Conservation (phyloP, 2,888 invertebrate species). For the Trimorus sp. region DNA sequence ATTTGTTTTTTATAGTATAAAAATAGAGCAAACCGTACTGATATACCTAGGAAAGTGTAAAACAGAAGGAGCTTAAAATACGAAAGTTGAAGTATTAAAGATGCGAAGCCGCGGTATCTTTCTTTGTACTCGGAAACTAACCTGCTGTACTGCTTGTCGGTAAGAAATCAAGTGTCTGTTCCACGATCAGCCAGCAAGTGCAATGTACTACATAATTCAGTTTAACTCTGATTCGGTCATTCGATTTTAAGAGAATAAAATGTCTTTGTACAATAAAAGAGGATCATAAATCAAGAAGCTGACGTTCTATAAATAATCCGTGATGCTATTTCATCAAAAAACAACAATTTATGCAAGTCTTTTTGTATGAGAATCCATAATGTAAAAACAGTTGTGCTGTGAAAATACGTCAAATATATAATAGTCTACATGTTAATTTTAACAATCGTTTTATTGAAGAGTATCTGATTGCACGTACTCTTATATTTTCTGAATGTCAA, state of each 20-base stretch:
- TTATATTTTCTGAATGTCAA: no score
- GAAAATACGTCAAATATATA: no score
- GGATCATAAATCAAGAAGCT: no score
- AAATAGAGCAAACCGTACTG: not conserved
- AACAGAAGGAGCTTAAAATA: not conserved
- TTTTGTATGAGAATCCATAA: no score
- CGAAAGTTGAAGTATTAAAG: constrained; percentile 5
- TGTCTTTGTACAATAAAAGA: not conserved
- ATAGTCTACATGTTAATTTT: no score
- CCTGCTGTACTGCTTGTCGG: constrained; percentile 14
- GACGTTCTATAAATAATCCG: no score
- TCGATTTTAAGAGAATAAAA: not conserved
- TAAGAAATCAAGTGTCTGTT: constrained; percentile 25
- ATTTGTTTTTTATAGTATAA: no score
- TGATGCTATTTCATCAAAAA: no score
- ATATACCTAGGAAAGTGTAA: not conserved
- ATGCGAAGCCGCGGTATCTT: constrained; percentile 7
- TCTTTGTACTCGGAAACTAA: not conserved
- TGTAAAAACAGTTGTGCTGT: no score
- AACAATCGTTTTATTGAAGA: no score
- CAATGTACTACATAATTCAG: constrained; percentile 15
- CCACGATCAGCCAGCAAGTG: constrained; percentile 25
- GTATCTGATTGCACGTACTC: no score
- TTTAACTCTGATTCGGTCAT: not conserved
- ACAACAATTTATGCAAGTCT: no score